These are phyloP conservation scores for Prolemur simus DNA, from an alignment of 2,113 vertebrate genomes.

Conservation along the genomic window DNA sequence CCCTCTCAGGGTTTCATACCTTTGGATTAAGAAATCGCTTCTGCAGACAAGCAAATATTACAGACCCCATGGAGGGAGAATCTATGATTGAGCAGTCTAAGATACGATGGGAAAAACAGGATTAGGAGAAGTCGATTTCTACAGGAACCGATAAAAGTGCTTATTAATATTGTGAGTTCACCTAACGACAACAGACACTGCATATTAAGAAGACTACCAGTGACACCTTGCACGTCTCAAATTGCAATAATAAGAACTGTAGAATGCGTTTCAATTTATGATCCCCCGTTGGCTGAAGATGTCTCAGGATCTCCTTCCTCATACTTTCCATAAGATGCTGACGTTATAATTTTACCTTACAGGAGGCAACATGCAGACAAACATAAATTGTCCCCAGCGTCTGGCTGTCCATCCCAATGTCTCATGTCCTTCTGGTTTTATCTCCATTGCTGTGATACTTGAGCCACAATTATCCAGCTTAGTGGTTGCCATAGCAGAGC, in stretches of 20 bases:
- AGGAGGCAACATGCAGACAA: not conserved
- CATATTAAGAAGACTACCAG: not conserved
- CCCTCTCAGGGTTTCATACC: not conserved
- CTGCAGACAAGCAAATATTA: not conserved
- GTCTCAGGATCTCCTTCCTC: not conserved
- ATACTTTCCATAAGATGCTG: not conserved
- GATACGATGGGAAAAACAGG: not conserved
- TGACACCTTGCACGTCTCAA: not conserved
- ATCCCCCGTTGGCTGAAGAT: not conserved
- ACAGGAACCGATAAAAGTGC: not conserved
- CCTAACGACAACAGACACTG: not conserved
- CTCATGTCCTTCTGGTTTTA: not conserved
- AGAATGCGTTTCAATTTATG: not conserved
- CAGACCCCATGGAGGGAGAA: not conserved
- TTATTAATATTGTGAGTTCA: not conserved
- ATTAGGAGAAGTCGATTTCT: not conserved
- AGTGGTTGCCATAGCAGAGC: not conserved
- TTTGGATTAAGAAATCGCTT: slow-evolving; percentile 34
- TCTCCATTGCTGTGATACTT: not conserved
- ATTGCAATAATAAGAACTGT: not conserved
- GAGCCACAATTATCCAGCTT: not conserved
- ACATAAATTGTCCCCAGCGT: not conserved
- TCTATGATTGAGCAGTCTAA: not conserved
- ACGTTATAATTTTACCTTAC: not conserved
- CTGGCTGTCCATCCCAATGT: not conserved